phyloP scores from a whole-genome alignment of 1,140 invertebrate species.

The Microplitis demolitor region DNA sequence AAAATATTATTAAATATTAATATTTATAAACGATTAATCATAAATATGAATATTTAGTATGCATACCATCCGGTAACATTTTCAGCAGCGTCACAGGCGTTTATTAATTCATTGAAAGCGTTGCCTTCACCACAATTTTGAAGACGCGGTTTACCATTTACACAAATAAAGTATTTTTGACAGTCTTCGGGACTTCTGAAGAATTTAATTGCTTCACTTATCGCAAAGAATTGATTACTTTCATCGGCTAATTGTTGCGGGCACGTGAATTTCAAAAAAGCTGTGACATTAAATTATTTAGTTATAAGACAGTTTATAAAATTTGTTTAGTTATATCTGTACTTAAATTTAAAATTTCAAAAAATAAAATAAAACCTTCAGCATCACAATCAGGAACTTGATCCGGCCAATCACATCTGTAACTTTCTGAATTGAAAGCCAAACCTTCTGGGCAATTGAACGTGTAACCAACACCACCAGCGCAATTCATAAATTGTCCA shows the following conservation, averaged over 20 bases:
- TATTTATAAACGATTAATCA: not conserved
- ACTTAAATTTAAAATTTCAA: not conserved
- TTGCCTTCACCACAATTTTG: slow-evolving; percentile 77
- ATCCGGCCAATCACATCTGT: slow-evolving; percentile 88
- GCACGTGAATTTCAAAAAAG: slow-evolving; percentile 72
- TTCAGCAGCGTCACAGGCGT: slow-evolving; percentile 75
- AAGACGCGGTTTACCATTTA: slow-evolving; percentile 73
- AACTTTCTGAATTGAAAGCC: slow-evolving; percentile 77
- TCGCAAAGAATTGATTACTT: slow-evolving; percentile 56
- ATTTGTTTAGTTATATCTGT: not conserved
- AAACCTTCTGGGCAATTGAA: slow-evolving; percentile 82
- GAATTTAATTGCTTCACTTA: slow-evolving; percentile 61
- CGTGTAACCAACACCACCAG: slow-evolving; percentile 70
- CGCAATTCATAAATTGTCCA: slow-evolving; percentile 85
- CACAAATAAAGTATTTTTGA: slow-evolving; percentile 81
- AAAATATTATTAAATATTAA: not conserved
- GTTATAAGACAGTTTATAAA: too few relatives aligned
- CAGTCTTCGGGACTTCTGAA: slow-evolving; percentile 72
- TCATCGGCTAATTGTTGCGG: slow-evolving; percentile 54
- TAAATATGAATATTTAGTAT: slow-evolving; percentile 5
- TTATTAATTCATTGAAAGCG: slow-evolving; percentile 79
- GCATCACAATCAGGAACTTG: slow-evolving; percentile 76
- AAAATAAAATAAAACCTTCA: slow-evolving; percentile 64
- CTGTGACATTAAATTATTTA: slow-evolving; percentile 41
- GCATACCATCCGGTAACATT: slow-evolving; percentile 76